Percentiles rank a stretch among this genome's conserved stretches.
These are phyloP conservation scores for Gibbula magus DNA, from an alignment of 2,888 invertebrate genomes.

Conservation along the genomic window DNA sequence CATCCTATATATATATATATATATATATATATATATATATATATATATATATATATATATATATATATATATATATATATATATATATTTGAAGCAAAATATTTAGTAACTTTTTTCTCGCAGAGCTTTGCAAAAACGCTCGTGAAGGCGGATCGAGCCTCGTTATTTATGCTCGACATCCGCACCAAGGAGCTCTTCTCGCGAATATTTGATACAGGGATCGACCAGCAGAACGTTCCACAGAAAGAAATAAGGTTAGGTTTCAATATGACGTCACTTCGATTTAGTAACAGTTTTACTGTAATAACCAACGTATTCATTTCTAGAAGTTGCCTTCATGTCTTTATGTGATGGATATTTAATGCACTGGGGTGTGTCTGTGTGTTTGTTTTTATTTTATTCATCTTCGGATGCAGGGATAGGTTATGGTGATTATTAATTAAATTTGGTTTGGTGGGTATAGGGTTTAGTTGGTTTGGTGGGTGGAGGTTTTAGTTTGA, in stretches of 20 bases:
- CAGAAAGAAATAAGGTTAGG: constrained; percentile 67
- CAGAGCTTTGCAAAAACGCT: constrained; percentile 85
- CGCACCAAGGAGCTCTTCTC: constrained; percentile 85
- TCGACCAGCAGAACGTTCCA: constrained; percentile 46
- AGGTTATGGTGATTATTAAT: too few species aligned
- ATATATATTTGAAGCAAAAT: neutral
- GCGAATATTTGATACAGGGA: constrained; percentile 83
- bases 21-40: too few species aligned
- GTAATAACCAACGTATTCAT: neutral
- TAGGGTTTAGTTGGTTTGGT: too few species aligned
- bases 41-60: too few species aligned
- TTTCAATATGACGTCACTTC: neutral
- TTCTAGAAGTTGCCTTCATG: neutral
- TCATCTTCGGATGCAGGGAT: too few species aligned
- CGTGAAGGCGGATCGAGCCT: constrained; percentile 88
- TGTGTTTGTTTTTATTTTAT: too few species aligned
- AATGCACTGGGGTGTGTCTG: too few species aligned
- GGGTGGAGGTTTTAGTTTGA: too few species aligned
- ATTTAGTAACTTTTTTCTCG: constrained; percentile 12
- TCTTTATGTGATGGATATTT: too few species aligned
- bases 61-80: too few species aligned
- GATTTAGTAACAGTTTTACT: neutral
- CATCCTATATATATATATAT: too few species aligned
- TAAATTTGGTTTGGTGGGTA: too few species aligned
- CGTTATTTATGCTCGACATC: constrained; percentile 85